These are phyloP conservation scores for Esperia sulphurella DNA, from an alignment of 2,888 invertebrate species.

Conservation along the genomic window DNA sequence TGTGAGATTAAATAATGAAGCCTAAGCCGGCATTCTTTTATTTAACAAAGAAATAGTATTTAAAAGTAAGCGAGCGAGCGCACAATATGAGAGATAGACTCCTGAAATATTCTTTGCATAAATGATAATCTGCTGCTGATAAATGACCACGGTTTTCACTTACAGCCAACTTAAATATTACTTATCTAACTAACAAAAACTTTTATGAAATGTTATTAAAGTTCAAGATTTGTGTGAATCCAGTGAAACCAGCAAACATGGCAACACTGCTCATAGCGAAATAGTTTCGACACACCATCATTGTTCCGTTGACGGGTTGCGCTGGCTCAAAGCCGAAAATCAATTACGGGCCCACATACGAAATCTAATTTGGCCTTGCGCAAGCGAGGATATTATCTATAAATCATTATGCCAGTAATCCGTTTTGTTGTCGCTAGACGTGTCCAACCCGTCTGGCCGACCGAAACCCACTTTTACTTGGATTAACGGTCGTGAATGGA, in stretches of 20 bases:
- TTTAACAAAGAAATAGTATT: no score
- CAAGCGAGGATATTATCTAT: constrained; percentile 46
- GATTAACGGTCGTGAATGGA: constrained; percentile 20
- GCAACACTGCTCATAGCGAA: constrained; percentile 8
- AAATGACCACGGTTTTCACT: no score
- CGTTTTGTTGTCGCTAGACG: constrained; percentile 36
- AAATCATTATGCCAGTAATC: constrained; percentile 44
- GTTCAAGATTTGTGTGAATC: no score
- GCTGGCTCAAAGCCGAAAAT: constrained; percentile 42
- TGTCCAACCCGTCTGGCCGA: constrained; percentile 13
- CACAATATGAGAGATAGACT: no score
- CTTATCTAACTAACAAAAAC: no score
- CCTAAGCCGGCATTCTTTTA: no score
- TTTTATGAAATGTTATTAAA: no score
- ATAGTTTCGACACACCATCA: constrained; percentile 56
- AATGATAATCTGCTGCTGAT: no score
- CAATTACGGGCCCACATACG: constrained; percentile 57
- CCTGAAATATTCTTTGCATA: no score
- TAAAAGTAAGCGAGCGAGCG: no score
- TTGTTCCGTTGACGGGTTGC: constrained; percentile 47
- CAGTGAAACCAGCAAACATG: background rate
- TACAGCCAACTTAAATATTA: no score
- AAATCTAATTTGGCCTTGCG: constrained; percentile 57
- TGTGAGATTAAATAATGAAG: no score
- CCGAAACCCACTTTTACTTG: constrained; percentile 18